Evolutionary conservation across 2,888 invertebrate species (phyloP).

Genomic region (Synanthedon andrenaeformis): DNA sequence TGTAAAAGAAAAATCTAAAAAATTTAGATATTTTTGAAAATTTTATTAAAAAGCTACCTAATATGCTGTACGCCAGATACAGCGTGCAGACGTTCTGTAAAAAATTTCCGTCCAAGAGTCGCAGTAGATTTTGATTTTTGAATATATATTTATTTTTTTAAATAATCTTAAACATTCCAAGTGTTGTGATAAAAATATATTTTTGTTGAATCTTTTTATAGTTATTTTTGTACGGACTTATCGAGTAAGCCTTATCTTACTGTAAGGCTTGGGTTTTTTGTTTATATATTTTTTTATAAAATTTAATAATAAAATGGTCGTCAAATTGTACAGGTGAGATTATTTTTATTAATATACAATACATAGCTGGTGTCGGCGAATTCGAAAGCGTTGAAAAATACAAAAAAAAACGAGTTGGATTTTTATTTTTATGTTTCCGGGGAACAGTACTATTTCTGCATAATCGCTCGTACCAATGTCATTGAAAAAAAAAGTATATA

Average conservation of each 20-base stretch:
- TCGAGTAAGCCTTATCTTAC: no score
- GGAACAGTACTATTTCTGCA: no score
- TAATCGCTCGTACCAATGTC: no score
- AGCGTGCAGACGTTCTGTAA: conserved; percentile 36
- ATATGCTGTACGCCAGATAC: conserved; percentile 52
- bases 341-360: background rate
- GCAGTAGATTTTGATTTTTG: conserved; percentile 15
- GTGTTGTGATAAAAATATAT: conserved; percentile 29
- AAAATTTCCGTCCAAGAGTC: conserved; percentile 39
- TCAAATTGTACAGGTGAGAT: conserved; percentile 42
- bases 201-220: conserved; percentile 15
- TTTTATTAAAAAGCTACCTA: conserved; percentile 6
- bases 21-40: background rate
- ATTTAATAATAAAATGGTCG: conserved; percentile 28
- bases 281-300: conserved; percentile 10
- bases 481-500: no score
- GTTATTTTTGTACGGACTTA: no score
- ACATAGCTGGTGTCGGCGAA: no score
- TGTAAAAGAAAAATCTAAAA: no score
- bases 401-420: no score
- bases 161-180: conserved; percentile 35
- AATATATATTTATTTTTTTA: conserved; percentile 11
- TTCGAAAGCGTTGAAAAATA: no score
- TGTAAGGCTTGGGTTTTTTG: conserved; percentile 8
- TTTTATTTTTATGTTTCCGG: no score